Conservation (phyloP, 1,140 invertebrate genomes). For the Temnothorax longispinosus region DNA sequence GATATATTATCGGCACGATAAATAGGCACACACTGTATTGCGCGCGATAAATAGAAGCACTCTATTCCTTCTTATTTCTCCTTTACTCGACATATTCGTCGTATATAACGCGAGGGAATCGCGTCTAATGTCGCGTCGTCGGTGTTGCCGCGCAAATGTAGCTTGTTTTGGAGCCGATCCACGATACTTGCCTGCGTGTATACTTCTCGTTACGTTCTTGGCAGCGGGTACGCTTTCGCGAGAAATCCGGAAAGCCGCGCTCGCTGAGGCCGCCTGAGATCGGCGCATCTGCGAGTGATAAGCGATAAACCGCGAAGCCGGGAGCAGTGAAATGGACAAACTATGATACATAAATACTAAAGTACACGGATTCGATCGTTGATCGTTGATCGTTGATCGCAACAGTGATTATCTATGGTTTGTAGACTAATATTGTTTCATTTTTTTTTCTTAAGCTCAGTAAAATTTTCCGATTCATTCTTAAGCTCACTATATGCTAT, state of each 20-base stretch:
- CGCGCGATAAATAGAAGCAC: too few species aligned
- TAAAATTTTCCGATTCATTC: not conserved
- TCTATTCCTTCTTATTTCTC: too few species aligned
- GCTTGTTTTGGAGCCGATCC: constrained; percentile 75
- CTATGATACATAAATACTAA: not conserved
- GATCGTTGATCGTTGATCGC: not conserved
- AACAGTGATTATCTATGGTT: not conserved
- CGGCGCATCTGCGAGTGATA: not conserved
- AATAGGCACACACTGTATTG: too few species aligned
- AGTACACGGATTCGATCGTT: too few species aligned
- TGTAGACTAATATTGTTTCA: not conserved
- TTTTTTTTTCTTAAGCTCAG: not conserved
- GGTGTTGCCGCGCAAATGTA: constrained; percentile 59
- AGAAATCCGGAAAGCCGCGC: not conserved
- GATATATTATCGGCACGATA: too few species aligned
- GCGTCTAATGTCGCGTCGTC: not conserved
- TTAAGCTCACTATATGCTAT: not conserved
- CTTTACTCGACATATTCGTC: not conserved
- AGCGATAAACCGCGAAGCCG: not conserved
- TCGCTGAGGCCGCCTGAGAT: not conserved
- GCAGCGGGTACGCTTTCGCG: not conserved
- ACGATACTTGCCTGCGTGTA: constrained; percentile 42
- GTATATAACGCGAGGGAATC: constrained; percentile 13
- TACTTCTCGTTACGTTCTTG: constrained; percentile 42
- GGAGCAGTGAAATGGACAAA: not conserved